These are phyloP conservation scores for Sylvia atricapilla DNA, from an alignment of 2,113 vertebrate genomes.

Conservation along the genomic window DNA sequence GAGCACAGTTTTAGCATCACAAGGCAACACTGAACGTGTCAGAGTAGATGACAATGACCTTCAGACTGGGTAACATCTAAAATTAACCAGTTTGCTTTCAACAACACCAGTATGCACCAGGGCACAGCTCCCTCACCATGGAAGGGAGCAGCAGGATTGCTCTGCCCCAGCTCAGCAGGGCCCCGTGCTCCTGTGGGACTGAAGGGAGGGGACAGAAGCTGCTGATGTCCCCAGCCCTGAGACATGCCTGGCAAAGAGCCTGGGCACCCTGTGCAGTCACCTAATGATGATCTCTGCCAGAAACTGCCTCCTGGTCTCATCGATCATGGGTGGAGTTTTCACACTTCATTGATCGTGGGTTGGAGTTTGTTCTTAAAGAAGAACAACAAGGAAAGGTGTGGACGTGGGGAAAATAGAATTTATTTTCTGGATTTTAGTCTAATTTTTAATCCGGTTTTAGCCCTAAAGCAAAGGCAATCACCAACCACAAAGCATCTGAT, in stretches of 20 bases:
- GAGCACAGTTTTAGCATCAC: neutral
- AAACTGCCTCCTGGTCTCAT: neutral
- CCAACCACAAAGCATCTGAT: neutral
- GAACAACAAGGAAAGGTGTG: neutral
- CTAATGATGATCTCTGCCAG: neutral
- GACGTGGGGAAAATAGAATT: neutral
- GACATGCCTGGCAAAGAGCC: neutral
- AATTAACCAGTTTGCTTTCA: neutral
- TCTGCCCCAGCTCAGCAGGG: neutral
- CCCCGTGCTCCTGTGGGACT: neutral
- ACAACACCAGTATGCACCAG: neutral
- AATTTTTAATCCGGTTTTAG: neutral
- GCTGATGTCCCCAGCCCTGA: neutral
- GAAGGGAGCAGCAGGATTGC: neutral
- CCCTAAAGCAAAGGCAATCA: neutral
- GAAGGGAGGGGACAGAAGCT: neutral
- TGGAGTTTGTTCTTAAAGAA: neutral
- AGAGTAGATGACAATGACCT: neutral
- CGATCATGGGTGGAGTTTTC: too few relatives aligned
- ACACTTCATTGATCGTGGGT: accelerated
- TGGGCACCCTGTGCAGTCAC: neutral
- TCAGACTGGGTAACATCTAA: neutral
- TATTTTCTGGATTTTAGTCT: neutral
- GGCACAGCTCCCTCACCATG: accelerated
- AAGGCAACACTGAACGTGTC: neutral